Evolutionary conservation across 2,113 vertebrate genomes (phyloP).

Genomic region (Nerophis lumbriciformis): DNA sequence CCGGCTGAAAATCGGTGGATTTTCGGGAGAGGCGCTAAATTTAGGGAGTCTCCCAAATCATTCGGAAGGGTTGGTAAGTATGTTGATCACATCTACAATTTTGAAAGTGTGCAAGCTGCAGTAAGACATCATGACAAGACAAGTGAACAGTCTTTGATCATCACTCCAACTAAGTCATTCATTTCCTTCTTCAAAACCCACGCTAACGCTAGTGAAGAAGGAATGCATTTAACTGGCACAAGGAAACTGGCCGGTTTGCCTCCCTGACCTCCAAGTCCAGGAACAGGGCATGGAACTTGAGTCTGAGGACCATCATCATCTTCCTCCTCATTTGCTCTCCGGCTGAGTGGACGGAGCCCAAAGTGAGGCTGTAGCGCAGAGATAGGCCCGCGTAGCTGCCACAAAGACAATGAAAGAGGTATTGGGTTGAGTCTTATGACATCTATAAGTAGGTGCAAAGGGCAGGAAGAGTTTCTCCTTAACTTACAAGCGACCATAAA

Average conservation of each 20-base stretch:
- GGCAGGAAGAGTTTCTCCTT: neutral
- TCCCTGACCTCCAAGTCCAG: constrained; percentile 80
- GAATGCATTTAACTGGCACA: neutral
- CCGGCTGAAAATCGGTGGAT: too few relatives aligned
- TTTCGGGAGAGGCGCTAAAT: too few relatives aligned
- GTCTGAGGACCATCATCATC: constrained; percentile 73
- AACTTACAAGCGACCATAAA: constrained; percentile 27
- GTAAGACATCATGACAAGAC: neutral
- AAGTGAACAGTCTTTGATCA: neutral
- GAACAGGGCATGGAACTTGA: constrained; percentile 81
- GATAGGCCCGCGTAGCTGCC: constrained; percentile 80
- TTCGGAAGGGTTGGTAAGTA: too few relatives aligned
- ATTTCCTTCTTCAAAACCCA: too few relatives aligned
- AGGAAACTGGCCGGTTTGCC: neutral
- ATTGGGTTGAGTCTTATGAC: constrained; percentile 5
- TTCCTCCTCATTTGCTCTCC: constrained; percentile 81
- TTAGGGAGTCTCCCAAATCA: too few relatives aligned
- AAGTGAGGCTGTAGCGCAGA: constrained; percentile 80
- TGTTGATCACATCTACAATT: too few relatives aligned
- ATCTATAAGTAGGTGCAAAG: constrained; percentile 34
- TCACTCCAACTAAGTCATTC: neutral
- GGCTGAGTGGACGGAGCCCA: constrained; percentile 64
- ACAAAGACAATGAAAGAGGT: neutral
- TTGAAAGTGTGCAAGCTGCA: neutral
- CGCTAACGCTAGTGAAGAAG: neutral